Conservation (phyloP, 2,888 invertebrate species). For the Cephus sareptanus region DNA sequence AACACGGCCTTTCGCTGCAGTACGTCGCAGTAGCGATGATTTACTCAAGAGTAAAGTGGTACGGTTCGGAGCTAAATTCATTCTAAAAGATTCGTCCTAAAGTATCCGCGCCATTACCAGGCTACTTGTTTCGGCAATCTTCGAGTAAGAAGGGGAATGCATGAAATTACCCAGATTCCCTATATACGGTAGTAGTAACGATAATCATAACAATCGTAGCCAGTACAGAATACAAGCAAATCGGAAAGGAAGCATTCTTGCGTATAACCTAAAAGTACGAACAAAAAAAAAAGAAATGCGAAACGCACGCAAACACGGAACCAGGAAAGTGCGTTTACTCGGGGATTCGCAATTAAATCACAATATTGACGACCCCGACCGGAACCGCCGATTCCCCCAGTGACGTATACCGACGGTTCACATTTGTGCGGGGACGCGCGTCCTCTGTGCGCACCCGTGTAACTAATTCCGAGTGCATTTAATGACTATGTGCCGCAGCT, state of each 20-base stretch:
- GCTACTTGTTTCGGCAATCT: too few species aligned
- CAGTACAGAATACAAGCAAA: too few species aligned
- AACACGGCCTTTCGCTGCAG: slow-evolving; percentile 41
- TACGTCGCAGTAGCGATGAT: slow-evolving; percentile 34
- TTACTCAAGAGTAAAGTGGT: slow-evolving; percentile 54
- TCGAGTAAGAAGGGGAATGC: too few species aligned
- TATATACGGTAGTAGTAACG: too few species aligned
- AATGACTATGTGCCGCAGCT: slow-evolving; percentile 34
- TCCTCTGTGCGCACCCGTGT: slow-evolving; percentile 31
- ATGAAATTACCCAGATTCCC: too few species aligned
- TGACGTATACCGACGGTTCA: slow-evolving; percentile 1
- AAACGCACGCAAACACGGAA: background rate
- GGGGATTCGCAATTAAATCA: slow-evolving; percentile 20
- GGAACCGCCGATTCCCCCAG: slow-evolving; percentile 4
- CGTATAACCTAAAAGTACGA: too few species aligned
- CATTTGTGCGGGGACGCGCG: slow-evolving; percentile 6
- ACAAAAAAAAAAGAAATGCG: too few species aligned
- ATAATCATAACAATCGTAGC: too few species aligned
- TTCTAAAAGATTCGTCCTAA: too few species aligned
- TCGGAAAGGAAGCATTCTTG: too few species aligned
- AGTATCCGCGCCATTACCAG: too few species aligned
- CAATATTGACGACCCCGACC: slow-evolving; percentile 20
- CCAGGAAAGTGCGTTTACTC: background rate
- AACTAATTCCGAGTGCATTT: slow-evolving; percentile 49
- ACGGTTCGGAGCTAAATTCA: background rate